Evolutionary conservation across 2,888 invertebrate species (phyloP), one percentile per base, ranked within the genome.

Genomic region (Drosophila barbarae): DNA sequence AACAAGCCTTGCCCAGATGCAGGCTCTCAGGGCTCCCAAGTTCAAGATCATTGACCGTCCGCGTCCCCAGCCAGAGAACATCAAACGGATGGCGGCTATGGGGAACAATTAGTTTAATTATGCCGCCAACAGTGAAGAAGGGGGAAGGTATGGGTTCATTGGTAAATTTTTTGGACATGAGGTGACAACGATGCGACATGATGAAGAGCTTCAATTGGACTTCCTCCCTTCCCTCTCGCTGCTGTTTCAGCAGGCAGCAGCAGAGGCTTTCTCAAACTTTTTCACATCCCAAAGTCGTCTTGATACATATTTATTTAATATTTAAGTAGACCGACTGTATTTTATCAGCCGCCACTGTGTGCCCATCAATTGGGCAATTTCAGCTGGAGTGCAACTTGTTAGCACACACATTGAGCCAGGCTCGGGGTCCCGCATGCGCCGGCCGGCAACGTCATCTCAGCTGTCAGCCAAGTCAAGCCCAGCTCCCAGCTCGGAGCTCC

Each of bases 161-260:
- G 26, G 46, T 70, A 70, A 68, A 23, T 23, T 71, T 80, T 79
- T 77, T 42, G 74, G 79, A 71, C 80, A 83, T 77, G 81, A 81
- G 85, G 81, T 81, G 85, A 81, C 85, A 81, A 85, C 83, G 80
- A 77, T 80, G 78, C 80, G 77, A 82, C 83, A 84, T 81, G 79
- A 82, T 75, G 77, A 82, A 71, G 77, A 69, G 69, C 60, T 60
- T 51, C 52, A 21, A 36, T 34, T 34, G 12, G 7, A 6, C 18
- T 18, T 18, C 18, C 18, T 18, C 18, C 18, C 18, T 18, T 18
- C 18, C 9, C 21, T 21, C 21, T 18, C 18, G 1, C 18, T 1
- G 21, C 21, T 21, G 21, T 21, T 21, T 21, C 21, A 21, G 2
- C n/a, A 5, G 23, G 18, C 2, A 39, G 39, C 38, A 18, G 18